Conservation (phyloP, 1,140 invertebrate genomes). For the Melitaea cinxia region DNA sequence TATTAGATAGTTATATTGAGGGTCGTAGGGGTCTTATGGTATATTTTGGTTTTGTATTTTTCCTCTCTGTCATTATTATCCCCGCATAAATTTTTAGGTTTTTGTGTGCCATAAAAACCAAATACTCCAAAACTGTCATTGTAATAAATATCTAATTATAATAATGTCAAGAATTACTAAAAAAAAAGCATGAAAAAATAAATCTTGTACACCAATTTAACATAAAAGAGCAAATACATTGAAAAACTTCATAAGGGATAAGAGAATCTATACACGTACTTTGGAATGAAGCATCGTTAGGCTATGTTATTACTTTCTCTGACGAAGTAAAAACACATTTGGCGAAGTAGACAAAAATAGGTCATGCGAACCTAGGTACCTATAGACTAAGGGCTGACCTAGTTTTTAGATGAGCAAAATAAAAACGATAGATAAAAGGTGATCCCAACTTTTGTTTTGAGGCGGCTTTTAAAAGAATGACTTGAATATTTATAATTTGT, state of each 20-base stretch:
- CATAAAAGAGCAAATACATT: too few relatives aligned
- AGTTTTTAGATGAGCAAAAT: constrained; percentile 32
- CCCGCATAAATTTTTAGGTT: too few relatives aligned
- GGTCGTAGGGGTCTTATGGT: too few relatives aligned
- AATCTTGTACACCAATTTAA: too few relatives aligned
- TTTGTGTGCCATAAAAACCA: too few relatives aligned
- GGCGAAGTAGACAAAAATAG: constrained; percentile 33
- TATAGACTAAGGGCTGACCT: constrained; percentile 31
- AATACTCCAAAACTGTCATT: too few relatives aligned
- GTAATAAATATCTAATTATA: too few relatives aligned
- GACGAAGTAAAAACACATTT: constrained; percentile 28
- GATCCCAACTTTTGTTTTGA: constrained; percentile 21
- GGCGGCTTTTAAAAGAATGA: constrained; percentile 16
- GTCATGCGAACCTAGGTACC: constrained; percentile 28
- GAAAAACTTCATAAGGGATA: not conserved
- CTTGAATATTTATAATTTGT: constrained; percentile 6
- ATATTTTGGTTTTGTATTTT: too few relatives aligned
- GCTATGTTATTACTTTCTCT: constrained; percentile 12
- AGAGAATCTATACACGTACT: not conserved
- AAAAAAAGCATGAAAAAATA: too few relatives aligned
- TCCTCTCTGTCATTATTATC: too few relatives aligned
- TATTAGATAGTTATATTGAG: too few relatives aligned
- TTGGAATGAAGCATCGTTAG: constrained; percentile 3
- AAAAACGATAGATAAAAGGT: constrained; percentile 33
- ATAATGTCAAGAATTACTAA: too few relatives aligned